A percentile compares a stretch with the other conserved stretches of the same genome.
phyloP scores from a whole-genome alignment of 2,113 vertebrate species.

The Hemicordylus capensis region DNA sequence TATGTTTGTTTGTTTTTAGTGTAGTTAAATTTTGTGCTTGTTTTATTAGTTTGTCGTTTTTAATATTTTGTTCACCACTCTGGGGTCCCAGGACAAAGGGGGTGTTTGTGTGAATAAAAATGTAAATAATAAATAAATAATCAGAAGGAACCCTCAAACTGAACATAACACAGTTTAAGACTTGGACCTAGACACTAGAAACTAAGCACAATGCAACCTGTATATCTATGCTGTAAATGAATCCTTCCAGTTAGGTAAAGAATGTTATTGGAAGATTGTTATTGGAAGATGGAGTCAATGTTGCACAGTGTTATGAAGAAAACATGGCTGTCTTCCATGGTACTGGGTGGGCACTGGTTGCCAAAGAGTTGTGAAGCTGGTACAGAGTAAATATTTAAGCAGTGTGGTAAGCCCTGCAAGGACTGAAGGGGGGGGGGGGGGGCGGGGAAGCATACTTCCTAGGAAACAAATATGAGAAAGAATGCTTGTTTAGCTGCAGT shows the following conservation, averaged over 20 bases:
- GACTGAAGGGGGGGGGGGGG: constrained; percentile 22
- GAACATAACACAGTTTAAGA: too few relatives aligned
- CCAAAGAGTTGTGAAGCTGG: constrained; percentile 35
- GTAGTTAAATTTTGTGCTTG: too few relatives aligned
- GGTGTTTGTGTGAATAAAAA: too few relatives aligned
- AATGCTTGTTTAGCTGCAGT: constrained; percentile 17
- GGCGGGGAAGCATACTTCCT: background rate
- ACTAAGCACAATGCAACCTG: background rate
- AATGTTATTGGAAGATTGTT: constrained; percentile 30
- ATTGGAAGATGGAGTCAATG: constrained; percentile 15
- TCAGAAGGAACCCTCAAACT: too few relatives aligned
- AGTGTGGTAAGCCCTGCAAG: constrained; percentile 31
- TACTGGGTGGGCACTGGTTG: constrained; percentile 1
- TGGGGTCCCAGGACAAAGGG: too few relatives aligned
- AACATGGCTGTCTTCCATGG: fast-evolving
- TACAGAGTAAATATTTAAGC: constrained; percentile 60
- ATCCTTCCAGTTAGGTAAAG: background rate
- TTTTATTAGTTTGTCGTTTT: too few relatives aligned
- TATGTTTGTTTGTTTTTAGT: too few relatives aligned
- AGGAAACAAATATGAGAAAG: background rate
- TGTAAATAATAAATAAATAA: too few relatives aligned
- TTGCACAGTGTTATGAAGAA: constrained; percentile 4
- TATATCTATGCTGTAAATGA: background rate
- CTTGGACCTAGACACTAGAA: background rate
- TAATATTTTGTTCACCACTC: too few relatives aligned